Conservation (phyloP, 1,140 invertebrate species). For the Phortica variegata region DNA sequence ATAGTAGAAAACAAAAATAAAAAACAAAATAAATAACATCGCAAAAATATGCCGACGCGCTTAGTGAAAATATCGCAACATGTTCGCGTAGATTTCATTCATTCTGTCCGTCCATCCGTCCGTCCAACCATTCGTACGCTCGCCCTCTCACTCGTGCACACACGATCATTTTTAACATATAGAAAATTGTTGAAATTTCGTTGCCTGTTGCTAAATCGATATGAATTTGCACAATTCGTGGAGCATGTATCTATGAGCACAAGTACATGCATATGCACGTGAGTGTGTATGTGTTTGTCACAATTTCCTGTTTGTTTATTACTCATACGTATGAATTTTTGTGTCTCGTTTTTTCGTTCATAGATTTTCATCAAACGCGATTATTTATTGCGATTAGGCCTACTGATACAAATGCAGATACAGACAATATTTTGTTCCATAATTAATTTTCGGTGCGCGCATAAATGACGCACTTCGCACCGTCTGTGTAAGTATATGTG, state of each 20-base stretch:
- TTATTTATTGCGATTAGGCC: conserved; percentile 45
- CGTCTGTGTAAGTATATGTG: too few relatives aligned
- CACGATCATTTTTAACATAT: not conserved
- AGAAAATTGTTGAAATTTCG: conserved; percentile 49
- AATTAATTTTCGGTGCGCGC: too few relatives aligned
- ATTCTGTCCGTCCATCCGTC: too few relatives aligned
- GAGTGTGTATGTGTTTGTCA: conserved; percentile 50
- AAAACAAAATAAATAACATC: too few relatives aligned
- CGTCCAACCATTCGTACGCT: conserved; percentile 14
- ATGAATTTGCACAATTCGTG: conserved; percentile 52
- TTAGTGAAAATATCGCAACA: too few relatives aligned
- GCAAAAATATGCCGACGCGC: too few relatives aligned
- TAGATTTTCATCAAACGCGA: conserved; percentile 50
- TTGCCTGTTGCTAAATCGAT: conserved; percentile 51
- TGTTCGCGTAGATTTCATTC: too few relatives aligned
- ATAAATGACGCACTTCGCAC: too few relatives aligned
- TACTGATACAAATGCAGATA: too few relatives aligned
- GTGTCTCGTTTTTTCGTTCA: conserved; percentile 9
- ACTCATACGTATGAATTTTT: conserved; percentile 45
- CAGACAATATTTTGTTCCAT: too few relatives aligned
- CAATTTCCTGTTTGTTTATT: conserved; percentile 52
- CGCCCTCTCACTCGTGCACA: not conserved
- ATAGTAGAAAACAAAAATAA: too few relatives aligned
- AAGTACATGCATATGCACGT: conserved; percentile 9
- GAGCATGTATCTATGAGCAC: conserved; percentile 34